Base-by-base conservation (phyloP, 1,140 invertebrate genomes). In the Monochamus saltuarius region DNA sequence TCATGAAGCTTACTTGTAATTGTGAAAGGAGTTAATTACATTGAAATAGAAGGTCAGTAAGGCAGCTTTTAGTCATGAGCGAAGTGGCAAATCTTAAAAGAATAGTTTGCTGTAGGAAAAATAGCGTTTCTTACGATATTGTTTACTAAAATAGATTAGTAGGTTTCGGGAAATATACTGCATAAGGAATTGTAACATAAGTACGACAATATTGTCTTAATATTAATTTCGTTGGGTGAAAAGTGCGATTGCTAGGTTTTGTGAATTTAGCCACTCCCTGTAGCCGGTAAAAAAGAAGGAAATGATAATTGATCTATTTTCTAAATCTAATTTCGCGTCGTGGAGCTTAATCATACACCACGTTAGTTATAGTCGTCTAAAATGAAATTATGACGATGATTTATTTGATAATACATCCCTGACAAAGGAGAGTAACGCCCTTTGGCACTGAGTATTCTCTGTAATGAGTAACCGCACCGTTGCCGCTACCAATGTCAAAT, bases 391-490 rank as follows among this genome's bases (percentile, higher is more conserved):
- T 29, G 22, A 49, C n/a, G 16, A 19, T 49, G 46, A 49, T 49
- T 19, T 49, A 49, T 49, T 49, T 29, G 46, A 49, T 49, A 22
- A 49, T 49, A 49, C 46, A 29, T 49, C 29, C 46, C 46, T 49
- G 46, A 49, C 46, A 49, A 49, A 49, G 46, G 46, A 49, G 22
- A 49, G 46, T 19, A 49, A 49, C 46, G 46, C 46, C 46, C 46
- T 49, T 49, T 49, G 46, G 46, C 46, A 49, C 46, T 9, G 46
- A 19, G 14, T 49, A 13, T 22, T 49, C 46, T 49, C 46, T 19
- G 22, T 49, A 49, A 49, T 49, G 29, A 49, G 46, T 49, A 22
- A 34, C 46, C 46, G 46, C 46, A 22, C 11, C 19, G 16, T 22
- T 16, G 19, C 46, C 7, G 46, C 46, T 49, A 49, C 46, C 46